These are phyloP conservation scores for Tringa solitaria DNA, from an alignment of 2,113 vertebrate genomes.

Conservation along the genomic window DNA sequence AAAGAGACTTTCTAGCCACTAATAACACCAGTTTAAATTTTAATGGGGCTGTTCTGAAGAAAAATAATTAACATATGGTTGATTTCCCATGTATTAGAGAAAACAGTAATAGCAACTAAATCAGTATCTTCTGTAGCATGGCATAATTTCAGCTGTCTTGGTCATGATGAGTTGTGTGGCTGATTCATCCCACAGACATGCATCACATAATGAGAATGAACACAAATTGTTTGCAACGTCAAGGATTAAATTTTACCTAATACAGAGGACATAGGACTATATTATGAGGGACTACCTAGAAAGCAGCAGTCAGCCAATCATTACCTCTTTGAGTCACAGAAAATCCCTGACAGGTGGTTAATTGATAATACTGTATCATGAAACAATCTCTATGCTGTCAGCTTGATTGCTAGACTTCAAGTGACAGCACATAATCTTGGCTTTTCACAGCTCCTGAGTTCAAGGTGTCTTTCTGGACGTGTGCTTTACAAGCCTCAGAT, in stretches of 20 bases:
- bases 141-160: conserved; percentile 34
- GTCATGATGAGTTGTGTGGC: background rate
- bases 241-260: background rate
- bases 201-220: background rate
- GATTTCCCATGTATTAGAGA: conserved; percentile 28
- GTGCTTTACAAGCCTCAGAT: background rate
- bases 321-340: background rate
- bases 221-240: background rate
- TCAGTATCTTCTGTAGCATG: background rate
- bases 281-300: background rate
- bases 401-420: background rate
- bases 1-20: background rate
- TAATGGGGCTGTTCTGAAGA: conserved; percentile 11
- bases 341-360: conserved; percentile 51
- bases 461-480: background rate
- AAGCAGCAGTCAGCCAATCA: background rate
- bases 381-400: background rate
- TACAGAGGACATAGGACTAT: background rate
- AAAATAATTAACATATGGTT: conserved; percentile 46
- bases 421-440: background rate
- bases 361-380: background rate
- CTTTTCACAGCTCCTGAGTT: background rate
- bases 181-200: conserved; percentile 14
- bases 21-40: background rate
- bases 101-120: conserved; percentile 37